Conservation (phyloP, 2,797 vertebrate species). For the Bradypodion pumilum region DNA sequence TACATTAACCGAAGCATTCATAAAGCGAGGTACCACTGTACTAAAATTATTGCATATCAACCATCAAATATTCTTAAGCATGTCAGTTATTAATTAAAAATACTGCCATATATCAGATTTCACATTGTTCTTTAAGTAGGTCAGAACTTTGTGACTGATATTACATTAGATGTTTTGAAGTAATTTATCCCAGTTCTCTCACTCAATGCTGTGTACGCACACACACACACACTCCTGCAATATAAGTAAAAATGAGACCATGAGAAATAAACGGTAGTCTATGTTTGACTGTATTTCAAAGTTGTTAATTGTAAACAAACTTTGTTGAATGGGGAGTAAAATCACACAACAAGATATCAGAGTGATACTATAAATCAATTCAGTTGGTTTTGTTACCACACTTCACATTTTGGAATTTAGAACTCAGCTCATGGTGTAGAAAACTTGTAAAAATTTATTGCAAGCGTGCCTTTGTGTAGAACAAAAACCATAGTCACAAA, state of each 20-base stretch:
- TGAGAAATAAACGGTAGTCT: slow-evolving; percentile 35
- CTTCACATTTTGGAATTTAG: slow-evolving; percentile 65
- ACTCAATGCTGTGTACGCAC: no score
- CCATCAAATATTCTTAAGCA: not conserved
- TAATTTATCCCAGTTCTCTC: no score
- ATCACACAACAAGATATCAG: slow-evolving; percentile 67
- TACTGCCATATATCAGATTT: not conserved
- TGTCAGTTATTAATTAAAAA: not conserved
- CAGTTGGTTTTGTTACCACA: slow-evolving; percentile 63
- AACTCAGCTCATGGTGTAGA: slow-evolving; percentile 66
- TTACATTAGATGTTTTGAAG: not conserved
- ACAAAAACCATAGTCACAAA: slow-evolving; percentile 63
- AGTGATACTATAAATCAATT: slow-evolving; percentile 68
- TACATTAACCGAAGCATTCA: no score
- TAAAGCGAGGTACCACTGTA: no score
- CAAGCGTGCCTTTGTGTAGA: slow-evolving; percentile 67
- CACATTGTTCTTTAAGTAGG: not conserved
- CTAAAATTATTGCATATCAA: not conserved
- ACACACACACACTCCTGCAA: not conserved
- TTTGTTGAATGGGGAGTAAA: slow-evolving; percentile 64
- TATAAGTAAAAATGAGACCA: slow-evolving; percentile 43
- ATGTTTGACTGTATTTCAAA: slow-evolving; percentile 70
- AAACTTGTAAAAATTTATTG: slow-evolving; percentile 72
- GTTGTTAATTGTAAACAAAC: slow-evolving; percentile 68
- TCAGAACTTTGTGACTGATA: not conserved